These are phyloP conservation scores for Lissocephala sabroskyi DNA, from an alignment of 2,888 invertebrate species.

Conservation along the genomic window DNA sequence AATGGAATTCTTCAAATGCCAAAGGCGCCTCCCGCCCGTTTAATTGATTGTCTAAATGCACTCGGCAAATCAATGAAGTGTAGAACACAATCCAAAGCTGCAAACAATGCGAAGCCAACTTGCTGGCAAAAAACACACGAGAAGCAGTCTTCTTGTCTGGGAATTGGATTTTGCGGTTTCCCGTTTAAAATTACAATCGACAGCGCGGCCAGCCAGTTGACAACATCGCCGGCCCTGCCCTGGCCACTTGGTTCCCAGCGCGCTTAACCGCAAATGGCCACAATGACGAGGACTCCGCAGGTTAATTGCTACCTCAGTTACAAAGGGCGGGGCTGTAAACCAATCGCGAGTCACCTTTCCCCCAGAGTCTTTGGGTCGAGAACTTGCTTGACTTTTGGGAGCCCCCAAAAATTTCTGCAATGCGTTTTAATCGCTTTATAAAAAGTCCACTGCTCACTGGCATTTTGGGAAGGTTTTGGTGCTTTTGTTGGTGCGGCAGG, in stretches of 20 bases:
- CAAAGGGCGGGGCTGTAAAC: too few relatives aligned
- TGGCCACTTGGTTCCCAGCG: too few relatives aligned
- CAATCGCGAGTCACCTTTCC: too few relatives aligned
- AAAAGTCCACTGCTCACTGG: too few relatives aligned
- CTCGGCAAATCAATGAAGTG: conserved; percentile 63
- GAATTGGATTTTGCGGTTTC: conserved; percentile 64
- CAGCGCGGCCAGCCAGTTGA: conserved; percentile 41
- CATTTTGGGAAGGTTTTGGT: too few relatives aligned
- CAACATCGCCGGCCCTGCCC: conserved; percentile 46
- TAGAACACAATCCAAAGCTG: conserved; percentile 49
- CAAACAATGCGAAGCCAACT: conserved; percentile 28
- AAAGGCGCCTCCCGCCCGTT: conserved; percentile 25
- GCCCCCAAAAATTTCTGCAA: too few relatives aligned
- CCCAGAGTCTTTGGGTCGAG: too few relatives aligned
- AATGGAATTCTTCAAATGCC: conserved; percentile 37
- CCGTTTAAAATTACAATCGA: conserved; percentile 65
- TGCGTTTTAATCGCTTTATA: too few relatives aligned
- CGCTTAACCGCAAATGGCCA: too few relatives aligned
- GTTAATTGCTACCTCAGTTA: conserved; percentile 63
- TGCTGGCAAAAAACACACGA: conserved; percentile 4
- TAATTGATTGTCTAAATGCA: conserved; percentile 66
- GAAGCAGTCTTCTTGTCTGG: conserved; percentile 45
- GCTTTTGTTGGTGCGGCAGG: conserved; percentile 56
- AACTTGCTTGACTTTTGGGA: too few relatives aligned
- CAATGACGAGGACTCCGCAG: too few relatives aligned